Conservation (phyloP, 1,140 invertebrate genomes). For the Ditylenchus dipsaci region DNA sequence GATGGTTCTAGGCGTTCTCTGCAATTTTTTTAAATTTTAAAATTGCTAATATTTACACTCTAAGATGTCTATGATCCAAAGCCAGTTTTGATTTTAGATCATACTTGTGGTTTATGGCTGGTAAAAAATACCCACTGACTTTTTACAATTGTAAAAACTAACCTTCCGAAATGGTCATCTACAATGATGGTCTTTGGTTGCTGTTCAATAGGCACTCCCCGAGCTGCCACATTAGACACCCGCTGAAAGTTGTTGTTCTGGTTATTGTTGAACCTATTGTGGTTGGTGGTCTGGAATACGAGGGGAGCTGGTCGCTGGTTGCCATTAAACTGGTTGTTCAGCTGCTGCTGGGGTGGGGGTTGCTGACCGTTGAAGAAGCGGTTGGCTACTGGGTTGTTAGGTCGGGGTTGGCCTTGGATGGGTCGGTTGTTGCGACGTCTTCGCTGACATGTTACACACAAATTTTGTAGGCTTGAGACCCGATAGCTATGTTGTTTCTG, state of each 20-base stretch:
- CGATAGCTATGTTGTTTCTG: conserved; percentile 7
- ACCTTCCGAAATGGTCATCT: neutral
- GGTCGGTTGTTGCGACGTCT: neutral
- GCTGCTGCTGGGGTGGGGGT: neutral
- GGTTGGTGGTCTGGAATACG: conserved; percentile 1
- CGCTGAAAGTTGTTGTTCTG: neutral
- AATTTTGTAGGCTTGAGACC: conserved; percentile 1
- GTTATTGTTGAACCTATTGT: neutral
- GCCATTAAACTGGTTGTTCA: no score
- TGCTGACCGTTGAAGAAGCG: neutral
- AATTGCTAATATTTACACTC: no score
- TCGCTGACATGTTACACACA: conserved; percentile 3
- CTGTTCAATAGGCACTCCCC: neutral
- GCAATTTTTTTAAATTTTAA: neutral
- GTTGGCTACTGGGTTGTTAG: neutral
- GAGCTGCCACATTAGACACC: neutral
- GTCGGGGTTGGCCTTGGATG: neutral
- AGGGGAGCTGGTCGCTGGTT: neutral
- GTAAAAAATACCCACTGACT: no score
- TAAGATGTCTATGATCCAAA: no score
- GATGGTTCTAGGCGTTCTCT: neutral
- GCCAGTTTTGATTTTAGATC: no score
- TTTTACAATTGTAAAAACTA: no score
- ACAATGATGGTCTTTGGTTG: neutral
- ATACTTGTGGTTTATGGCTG: no score